phyloP scores from a whole-genome alignment of 2,888 invertebrate genomes.

The Phaedon cochleariae region DNA sequence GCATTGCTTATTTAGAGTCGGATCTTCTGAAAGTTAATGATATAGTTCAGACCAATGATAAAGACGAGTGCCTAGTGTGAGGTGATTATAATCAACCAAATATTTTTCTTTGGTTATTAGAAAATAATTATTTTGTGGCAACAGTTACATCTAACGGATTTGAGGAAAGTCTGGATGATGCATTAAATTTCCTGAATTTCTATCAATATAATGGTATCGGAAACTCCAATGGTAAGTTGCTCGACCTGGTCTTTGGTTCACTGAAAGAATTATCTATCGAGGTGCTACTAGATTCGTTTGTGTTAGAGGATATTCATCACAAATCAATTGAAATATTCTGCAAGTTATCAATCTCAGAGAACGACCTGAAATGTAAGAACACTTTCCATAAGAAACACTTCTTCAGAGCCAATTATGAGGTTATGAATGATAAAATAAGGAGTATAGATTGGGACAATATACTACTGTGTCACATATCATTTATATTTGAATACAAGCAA shows the following conservation, averaged over 20 bases:
- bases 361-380: not conserved
- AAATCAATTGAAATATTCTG: not conserved
- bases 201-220: no score
- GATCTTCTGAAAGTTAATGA: not conserved
- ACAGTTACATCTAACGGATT: not conserved
- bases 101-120: not conserved
- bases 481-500: no score
- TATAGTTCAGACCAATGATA: not conserved
- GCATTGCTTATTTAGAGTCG: not conserved
- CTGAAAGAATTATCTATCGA: not conserved
- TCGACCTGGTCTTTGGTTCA: not conserved
- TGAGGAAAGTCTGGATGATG: not conserved
- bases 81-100: not conserved
- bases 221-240: not conserved
- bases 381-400: not conserved
- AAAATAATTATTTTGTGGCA: conserved; percentile 2
- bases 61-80: not conserved
- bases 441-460: not conserved
- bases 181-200: not conserved
- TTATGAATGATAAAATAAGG: not conserved
- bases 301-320: no score
- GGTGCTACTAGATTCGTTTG: not conserved
- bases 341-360: not conserved
- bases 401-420: not conserved
- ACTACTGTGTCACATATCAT: no score